Conservation (phyloP, 2,797 vertebrate genomes). For the Hephaestus fuliginosus region DNA sequence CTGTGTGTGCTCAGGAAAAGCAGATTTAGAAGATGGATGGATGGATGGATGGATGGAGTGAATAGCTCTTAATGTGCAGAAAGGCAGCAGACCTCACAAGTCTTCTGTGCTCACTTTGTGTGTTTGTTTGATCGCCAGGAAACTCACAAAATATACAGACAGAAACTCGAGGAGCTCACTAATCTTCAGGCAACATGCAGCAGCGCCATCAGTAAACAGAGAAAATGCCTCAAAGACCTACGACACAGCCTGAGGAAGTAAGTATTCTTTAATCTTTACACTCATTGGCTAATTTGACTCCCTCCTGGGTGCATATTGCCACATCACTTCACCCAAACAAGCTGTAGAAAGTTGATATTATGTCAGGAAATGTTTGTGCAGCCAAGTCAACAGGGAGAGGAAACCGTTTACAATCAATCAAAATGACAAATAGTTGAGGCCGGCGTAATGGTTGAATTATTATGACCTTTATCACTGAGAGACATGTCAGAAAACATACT, state of each 20-base stretch:
- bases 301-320: too few species aligned
- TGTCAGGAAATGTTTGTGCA: neutral
- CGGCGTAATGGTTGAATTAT: neutral
- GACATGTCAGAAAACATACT: neutral
- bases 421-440: neutral
- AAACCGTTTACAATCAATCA: neutral
- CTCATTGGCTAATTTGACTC: neutral
- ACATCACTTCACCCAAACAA: neutral
- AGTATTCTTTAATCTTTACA: slow-evolving; percentile 20
- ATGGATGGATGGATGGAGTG: too few species aligned
- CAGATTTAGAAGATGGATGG: too few species aligned
- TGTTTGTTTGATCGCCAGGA: slow-evolving; percentile 84
- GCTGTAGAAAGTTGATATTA: neutral
- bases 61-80: neutral
- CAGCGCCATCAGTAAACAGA: slow-evolving; percentile 91
- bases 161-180: slow-evolving; percentile 96
- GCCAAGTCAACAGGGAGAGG: neutral
- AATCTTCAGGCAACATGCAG: slow-evolving; percentile 91
- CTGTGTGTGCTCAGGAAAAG: too few species aligned
- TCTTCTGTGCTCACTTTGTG: neutral
- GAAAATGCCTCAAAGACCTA: slow-evolving; percentile 89
- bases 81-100: neutral
- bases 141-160: slow-evolving; percentile 94
- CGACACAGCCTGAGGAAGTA: slow-evolving; percentile 88
- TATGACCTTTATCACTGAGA: neutral